phyloP scores from a whole-genome alignment of 2,888 invertebrate genomes.

The Ophion ventricosus region DNA sequence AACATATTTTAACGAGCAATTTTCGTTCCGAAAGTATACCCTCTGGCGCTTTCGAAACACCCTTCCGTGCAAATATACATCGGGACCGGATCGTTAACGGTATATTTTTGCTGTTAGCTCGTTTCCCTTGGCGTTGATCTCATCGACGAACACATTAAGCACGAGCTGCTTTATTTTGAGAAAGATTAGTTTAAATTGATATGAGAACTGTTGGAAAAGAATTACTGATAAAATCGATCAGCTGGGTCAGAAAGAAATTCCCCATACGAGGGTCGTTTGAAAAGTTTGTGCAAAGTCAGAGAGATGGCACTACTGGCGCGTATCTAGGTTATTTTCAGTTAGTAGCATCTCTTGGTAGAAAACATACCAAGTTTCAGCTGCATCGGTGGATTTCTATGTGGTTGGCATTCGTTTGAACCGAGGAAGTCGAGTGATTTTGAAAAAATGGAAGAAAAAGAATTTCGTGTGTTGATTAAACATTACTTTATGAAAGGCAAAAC shows the following conservation, averaged over 20 bases:
- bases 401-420: too few species aligned
- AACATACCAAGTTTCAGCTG: too few species aligned
- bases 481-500: too few species aligned
- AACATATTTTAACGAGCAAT: constrained; percentile 13
- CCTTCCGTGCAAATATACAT: constrained; percentile 47
- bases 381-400: too few species aligned
- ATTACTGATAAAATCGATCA: background rate
- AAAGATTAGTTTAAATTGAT: background rate
- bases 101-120: constrained; percentile 19
- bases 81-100: constrained; percentile 33
- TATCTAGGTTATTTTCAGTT: too few species aligned
- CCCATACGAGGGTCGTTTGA: too few species aligned
- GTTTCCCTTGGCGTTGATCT: constrained; percentile 40
- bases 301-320: too few species aligned
- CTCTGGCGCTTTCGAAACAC: constrained; percentile 34
- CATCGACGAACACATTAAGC: constrained; percentile 1
- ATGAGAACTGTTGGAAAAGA: background rate
- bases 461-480: too few species aligned
- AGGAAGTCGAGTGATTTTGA: too few species aligned
- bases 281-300: too few species aligned
- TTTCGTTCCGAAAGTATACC: background rate
- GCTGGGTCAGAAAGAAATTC: background rate
- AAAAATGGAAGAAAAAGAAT: too few species aligned
- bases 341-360: too few species aligned
- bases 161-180: background rate